Conservation (phyloP, 2,888 invertebrate species). For the Steinernema carpocapsae region DNA sequence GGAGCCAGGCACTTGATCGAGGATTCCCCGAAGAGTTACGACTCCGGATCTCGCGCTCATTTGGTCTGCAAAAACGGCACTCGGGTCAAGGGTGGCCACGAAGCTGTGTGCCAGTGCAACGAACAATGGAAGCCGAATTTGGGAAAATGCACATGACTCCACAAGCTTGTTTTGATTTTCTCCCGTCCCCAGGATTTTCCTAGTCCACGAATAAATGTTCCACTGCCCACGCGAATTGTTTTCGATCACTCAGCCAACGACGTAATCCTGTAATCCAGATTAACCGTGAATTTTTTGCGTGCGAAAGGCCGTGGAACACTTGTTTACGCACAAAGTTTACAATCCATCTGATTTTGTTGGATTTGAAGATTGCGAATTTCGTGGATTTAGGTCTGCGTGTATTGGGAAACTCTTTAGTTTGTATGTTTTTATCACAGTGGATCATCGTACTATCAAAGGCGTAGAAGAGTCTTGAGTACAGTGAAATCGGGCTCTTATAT, state of each 20-base stretch:
- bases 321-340: no score
- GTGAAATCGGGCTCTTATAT: background rate
- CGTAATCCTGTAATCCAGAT: no score
- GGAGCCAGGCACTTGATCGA: background rate
- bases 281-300: no score
- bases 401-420: no score
- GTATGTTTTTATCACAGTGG: background rate
- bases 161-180: background rate
- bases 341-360: no score
- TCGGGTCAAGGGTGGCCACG: conserved; percentile 39
- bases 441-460: conserved; percentile 1
- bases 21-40: background rate
- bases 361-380: no score
- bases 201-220: background rate
- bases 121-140: conserved; percentile 41
- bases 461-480: background rate
- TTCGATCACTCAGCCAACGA: background rate
- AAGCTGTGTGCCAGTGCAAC: conserved; percentile 38
- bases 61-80: conserved; percentile 28
- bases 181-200: background rate
- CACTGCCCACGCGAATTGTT: background rate
- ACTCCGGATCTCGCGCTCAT: conserved; percentile 12
- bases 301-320: no score
- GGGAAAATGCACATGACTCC: conserved; percentile 39
- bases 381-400: no score